Evolutionary conservation across 2,113 vertebrate species (phyloP).

Genomic region (Ranitomeya variabilis): DNA sequence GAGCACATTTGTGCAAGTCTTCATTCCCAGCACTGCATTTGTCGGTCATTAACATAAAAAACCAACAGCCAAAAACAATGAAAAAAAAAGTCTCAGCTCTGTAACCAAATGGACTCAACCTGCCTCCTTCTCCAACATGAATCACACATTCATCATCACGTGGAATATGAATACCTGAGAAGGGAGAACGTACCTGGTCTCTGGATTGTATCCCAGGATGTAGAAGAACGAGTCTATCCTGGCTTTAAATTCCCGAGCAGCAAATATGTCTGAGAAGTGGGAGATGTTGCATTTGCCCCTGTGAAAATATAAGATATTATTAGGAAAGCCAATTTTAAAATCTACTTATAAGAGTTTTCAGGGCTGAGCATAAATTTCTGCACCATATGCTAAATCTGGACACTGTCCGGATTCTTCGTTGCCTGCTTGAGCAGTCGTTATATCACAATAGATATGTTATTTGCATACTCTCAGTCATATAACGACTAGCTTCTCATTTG

Average conservation of each 20-base stretch:
- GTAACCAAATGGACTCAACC: neutral
- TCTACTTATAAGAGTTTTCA: too few relatives aligned
- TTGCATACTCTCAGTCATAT: too few relatives aligned
- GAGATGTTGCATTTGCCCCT: conserved; percentile 99
- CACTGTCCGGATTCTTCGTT: too few relatives aligned
- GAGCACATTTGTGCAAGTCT: neutral
- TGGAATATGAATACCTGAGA: neutral
- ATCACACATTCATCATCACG: neutral
- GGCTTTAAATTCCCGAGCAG: conserved; percentile 98
- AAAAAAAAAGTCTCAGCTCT: neutral
- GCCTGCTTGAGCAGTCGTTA: too few relatives aligned
- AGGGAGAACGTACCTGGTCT: conserved; percentile 89
- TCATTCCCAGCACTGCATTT: neutral
- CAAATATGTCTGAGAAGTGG: conserved; percentile 99
- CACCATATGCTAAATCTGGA: too few relatives aligned
- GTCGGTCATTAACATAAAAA: neutral
- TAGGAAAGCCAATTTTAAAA: neutral
- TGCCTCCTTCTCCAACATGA: neutral
- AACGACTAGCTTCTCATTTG: too few relatives aligned
- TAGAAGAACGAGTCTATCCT: conserved; percentile 99
- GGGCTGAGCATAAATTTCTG: too few relatives aligned
- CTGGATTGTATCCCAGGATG: conserved; percentile 98
- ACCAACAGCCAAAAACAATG: neutral
- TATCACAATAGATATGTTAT: too few relatives aligned
- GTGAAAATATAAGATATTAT: conserved; percentile 61